A percentile compares a stretch with the other conserved stretches of the same genome.
Evolutionary conservation across 2,888 invertebrate genomes (phyloP).

Genomic region (Serripes groenlandicus): DNA sequence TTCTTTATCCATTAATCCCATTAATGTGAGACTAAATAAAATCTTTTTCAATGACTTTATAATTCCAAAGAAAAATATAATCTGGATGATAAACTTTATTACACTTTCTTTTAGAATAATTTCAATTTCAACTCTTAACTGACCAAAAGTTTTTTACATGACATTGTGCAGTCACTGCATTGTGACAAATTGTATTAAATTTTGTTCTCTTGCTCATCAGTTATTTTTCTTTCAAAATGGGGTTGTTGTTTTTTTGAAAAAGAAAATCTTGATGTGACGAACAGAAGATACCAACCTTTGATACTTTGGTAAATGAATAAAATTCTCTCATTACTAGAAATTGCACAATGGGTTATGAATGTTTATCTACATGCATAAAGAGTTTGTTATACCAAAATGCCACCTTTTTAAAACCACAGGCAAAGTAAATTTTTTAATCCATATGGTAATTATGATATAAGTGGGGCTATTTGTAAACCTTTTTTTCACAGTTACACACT

Average conservation of each 20-base stretch:
- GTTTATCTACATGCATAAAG: no score
- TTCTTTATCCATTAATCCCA: slow-evolving; percentile 22
- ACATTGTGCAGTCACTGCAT: no score
- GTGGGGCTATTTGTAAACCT: slow-evolving; percentile 44
- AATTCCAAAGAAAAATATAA: slow-evolving; percentile 15
- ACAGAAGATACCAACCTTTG: no score
- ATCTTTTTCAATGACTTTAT: slow-evolving; percentile 12
- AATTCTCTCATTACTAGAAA: no score
- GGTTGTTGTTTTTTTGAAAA: neutral
- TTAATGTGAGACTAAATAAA: slow-evolving; percentile 13
- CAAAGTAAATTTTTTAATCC: slow-evolving; percentile 57
- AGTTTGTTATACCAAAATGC: no score
- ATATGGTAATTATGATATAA: slow-evolving; percentile 59
- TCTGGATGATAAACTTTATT: neutral
- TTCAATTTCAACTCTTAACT: no score
- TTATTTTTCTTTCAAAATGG: neutral
- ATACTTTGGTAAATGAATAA: no score
- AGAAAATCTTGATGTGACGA: no score
- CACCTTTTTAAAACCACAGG: slow-evolving; percentile 31
- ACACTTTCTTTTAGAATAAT: neutral
- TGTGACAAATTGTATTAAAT: no score
- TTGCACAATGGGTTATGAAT: no score
- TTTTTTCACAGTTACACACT: slow-evolving; percentile 52
- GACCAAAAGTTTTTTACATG: no score
- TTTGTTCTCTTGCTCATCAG: no score